phyloP scores from a whole-genome alignment of 2,113 vertebrate genomes.

The Chaetorhynchus papuensis region DNA sequence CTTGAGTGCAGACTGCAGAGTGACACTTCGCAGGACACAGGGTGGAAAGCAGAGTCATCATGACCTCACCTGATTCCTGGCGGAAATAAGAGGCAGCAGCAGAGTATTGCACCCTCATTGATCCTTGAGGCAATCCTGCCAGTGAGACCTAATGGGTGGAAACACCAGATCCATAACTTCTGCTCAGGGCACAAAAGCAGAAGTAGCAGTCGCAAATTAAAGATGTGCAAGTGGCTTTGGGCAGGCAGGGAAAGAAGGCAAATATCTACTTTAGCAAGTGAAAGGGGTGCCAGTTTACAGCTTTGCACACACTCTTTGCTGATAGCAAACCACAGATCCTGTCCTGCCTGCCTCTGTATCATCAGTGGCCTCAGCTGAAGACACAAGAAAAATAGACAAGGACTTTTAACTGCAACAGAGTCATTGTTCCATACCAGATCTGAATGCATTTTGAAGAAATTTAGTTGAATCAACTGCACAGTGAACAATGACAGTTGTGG shows the following conservation, averaged over 20 bases:
- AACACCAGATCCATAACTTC: not conserved
- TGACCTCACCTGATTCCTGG: not conserved
- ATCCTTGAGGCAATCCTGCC: not conserved
- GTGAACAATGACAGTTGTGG: not conserved
- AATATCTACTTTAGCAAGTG: not conserved
- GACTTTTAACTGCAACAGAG: not conserved
- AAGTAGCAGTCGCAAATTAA: not conserved
- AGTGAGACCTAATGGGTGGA: not conserved
- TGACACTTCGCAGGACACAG: accelerated
- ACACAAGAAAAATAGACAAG: not conserved
- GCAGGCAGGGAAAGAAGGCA: not conserved
- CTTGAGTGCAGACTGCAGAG: not conserved
- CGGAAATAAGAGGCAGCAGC: not conserved
- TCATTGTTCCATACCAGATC: not conserved
- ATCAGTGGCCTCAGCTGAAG: not conserved
- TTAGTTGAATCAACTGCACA: not conserved
- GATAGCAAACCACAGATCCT: not conserved
- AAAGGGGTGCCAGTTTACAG: not conserved
- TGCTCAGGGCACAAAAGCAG: not conserved
- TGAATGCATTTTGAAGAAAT: not conserved
- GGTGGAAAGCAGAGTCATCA: not conserved
- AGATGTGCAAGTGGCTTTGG: not conserved
- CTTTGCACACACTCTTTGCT: not conserved
- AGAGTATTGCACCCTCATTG: accelerated
- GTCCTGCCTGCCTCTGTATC: not conserved